Percentiles rank a stretch among this genome's conserved stretches.
Conservation (phyloP, 2,797 vertebrate species). For the Monodelphis domestica region DNA sequence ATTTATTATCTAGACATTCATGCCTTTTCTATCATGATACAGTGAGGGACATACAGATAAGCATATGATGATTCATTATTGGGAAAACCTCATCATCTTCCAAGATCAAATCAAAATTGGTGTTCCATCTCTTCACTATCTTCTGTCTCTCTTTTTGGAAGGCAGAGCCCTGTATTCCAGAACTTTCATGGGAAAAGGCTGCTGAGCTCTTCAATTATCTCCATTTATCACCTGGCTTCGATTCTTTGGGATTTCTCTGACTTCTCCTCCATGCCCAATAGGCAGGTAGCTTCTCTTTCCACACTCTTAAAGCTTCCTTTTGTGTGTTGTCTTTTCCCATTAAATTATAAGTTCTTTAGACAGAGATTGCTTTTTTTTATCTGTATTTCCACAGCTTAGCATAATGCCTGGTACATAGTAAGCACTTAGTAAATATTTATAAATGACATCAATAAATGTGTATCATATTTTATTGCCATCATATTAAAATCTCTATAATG, state of each 20-base stretch:
- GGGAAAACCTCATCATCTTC: background rate
- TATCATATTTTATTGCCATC: too few relatives aligned
- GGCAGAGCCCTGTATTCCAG: background rate
- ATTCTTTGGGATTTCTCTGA: background rate
- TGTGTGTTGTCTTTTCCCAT: background rate
- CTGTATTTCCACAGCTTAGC: too few relatives aligned
- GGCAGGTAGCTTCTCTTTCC: background rate
- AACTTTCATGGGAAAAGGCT: background rate
- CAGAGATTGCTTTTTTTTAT: too few relatives aligned
- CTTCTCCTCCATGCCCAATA: background rate
- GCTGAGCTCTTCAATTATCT: background rate
- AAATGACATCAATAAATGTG: too few relatives aligned
- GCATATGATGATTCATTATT: too few relatives aligned
- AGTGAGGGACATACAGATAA: too few relatives aligned
- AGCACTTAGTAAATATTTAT: too few relatives aligned
- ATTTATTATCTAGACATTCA: background rate
- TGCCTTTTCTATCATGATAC: background rate
- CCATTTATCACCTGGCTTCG: background rate
- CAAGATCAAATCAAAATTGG: background rate
- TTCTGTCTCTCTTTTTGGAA: background rate
- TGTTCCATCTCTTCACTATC: background rate
- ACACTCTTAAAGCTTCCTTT: background rate
- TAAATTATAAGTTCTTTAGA: too few relatives aligned
- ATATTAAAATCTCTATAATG: too few relatives aligned
- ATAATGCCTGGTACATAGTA: too few relatives aligned